phyloP scores from a whole-genome alignment of 2,797 vertebrate genomes.

The Salmo trutta region DNA sequence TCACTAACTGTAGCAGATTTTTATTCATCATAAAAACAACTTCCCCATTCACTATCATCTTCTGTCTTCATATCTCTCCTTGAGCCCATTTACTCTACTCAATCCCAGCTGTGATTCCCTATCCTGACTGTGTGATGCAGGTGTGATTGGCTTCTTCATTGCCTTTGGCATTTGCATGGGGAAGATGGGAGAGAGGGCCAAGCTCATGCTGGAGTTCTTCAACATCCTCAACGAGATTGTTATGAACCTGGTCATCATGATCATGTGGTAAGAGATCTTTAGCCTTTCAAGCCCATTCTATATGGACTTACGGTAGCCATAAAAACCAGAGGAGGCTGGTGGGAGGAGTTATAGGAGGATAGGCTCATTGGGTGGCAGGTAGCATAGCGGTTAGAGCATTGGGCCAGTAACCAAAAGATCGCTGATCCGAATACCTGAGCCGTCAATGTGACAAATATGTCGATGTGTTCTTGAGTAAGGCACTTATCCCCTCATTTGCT shows the following conservation, averaged over 20 bases:
- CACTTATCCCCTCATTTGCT: no score
- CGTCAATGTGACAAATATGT: no score
- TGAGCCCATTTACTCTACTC: constrained; percentile 6
- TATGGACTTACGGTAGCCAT: constrained; percentile 1
- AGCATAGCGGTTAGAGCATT: no score
- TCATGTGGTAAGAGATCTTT: constrained; percentile 92
- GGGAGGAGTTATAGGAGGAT: no score
- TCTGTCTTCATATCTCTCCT: constrained; percentile 3
- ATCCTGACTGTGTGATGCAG: constrained; percentile 72
- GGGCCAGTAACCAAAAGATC: no score
- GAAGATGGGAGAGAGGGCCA: constrained; percentile 98
- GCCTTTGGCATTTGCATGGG: constrained; percentile 99
- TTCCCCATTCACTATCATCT: constrained; percentile 29
- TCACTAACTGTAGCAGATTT: constrained; percentile 18
- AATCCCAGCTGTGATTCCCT: constrained; percentile 38
- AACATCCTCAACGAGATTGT: constrained; percentile 99
- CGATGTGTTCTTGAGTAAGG: no score
- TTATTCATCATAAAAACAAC: background rate
- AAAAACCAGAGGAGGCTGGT: constrained; percentile 12
- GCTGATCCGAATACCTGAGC: no score
- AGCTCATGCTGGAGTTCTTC: constrained; percentile 99
- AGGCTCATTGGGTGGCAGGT: no score
- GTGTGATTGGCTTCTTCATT: constrained; percentile 99
- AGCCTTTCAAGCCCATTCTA: background rate
- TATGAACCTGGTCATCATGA: constrained; percentile 97